Evolutionary conservation across 2,113 vertebrate species (phyloP).

Genomic region (Malurus alboscapulatus): DNA sequence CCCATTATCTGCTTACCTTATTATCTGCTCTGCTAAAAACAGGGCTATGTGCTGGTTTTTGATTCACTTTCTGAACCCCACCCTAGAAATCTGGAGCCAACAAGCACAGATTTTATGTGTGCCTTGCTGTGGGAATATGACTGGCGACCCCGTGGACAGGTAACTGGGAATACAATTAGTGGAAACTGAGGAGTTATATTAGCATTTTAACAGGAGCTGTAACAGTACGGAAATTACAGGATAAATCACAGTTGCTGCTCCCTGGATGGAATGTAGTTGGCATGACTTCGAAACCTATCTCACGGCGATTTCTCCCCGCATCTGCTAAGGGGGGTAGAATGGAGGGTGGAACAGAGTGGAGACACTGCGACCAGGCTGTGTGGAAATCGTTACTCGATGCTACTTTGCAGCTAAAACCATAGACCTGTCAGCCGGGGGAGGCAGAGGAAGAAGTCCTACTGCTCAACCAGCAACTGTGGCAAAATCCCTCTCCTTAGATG

Average conservation of each 20-base stretch:
- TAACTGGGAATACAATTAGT: not conserved
- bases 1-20: not conserved
- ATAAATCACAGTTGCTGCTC: not conserved
- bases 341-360: not conserved
- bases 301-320: not conserved
- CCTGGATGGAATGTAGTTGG: not conserved
- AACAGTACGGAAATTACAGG: not conserved
- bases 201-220: not conserved
- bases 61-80: not conserved
- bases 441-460: not conserved
- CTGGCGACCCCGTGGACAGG: not conserved
- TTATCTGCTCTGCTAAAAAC: not conserved
- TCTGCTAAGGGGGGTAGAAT: not conserved
- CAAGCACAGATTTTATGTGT: not conserved
- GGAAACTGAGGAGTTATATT: not conserved
- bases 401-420: not conserved
- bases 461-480: not conserved
- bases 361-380: not conserved
- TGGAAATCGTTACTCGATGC: not conserved
- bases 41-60: not conserved
- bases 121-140: not conserved
- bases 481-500: not conserved
- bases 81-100: not conserved
- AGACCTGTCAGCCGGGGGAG: not conserved
- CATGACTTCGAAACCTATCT: not conserved